Base-by-base conservation (phyloP, 92 coral and sea anemone species). In the Siderastrea siderea region DNA sequence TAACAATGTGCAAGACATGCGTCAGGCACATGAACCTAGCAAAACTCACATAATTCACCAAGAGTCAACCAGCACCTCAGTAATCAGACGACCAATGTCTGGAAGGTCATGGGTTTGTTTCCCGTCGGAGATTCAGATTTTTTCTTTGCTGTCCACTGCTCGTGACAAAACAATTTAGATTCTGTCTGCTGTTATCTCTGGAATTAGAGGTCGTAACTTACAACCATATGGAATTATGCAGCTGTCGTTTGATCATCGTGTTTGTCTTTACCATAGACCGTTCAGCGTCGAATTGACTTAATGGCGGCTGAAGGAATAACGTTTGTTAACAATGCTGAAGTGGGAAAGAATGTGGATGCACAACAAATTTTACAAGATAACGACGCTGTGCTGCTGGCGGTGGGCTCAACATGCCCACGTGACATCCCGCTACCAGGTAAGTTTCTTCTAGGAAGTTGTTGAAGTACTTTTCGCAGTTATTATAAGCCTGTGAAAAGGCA, bases 361-460 rank as follows among this genome's bases (percentile, higher is more conserved):
- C 90, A 92, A 68, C 91, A 97, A 68, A 89, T 97, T 2, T 54
- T 95, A 75, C 83, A 88, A 58, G 94, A 88, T 68, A 89, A 97
- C 75, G 97, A 97, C 88, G 99, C 97, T 81, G 96, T 97, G 12
- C 93, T 97, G 65, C 78, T 97, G 88, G 92, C 98, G 7, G 96
- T 97, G 77, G 99, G 99, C 81, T 97, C 99, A 60, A 92, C 99
- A 19, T 92, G 94, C 78, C 99, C 99, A 26, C 88, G 99, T 60
- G 95, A 97, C 92, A 86, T 97, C 3, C 98, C 96, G 14, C 87
- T 97, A 47, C 97, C 98, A 49, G 99, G 99, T 95, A 80, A 13
- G 89, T 78, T 15, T 17, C 38, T 68, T 47, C 12, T 59, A 2
- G 54, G 16, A 79, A 26, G 38, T 26, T 26, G 38, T 26, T 26